phyloP scores from a whole-genome alignment of 2,113 vertebrate species.

The Perognathus longimembris region DNA sequence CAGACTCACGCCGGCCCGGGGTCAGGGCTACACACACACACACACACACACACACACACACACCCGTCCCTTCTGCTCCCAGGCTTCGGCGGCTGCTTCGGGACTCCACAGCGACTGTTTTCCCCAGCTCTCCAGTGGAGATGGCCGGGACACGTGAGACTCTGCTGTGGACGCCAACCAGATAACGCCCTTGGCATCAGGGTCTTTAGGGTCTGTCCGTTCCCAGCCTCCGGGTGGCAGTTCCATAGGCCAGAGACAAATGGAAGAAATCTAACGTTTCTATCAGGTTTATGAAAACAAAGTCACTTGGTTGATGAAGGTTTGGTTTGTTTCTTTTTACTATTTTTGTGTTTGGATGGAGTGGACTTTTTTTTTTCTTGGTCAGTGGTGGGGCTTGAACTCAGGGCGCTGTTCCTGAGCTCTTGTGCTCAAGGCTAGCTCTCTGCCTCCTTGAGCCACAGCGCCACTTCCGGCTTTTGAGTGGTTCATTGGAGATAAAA shows the following conservation, averaged over 20 bases:
- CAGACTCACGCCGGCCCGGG: not conserved
- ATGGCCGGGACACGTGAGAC: not conserved
- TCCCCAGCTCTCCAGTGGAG: not conserved
- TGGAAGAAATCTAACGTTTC: not conserved
- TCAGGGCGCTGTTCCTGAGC: too few species aligned
- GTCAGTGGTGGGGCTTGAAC: too few species aligned
- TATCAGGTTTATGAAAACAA: not conserved
- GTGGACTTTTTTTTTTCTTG: too few species aligned
- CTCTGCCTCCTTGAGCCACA: too few species aligned
- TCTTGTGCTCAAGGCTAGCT: too few species aligned
- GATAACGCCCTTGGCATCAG: not conserved
- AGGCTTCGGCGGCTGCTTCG: not conserved
- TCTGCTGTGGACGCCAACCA: not conserved
- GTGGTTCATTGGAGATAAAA: too few species aligned
- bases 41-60: too few species aligned
- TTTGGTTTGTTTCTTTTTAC: not conserved
- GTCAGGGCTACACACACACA: too few species aligned
- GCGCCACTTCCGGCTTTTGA: too few species aligned
- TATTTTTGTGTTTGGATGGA: not conserved
- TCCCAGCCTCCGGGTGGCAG: too few species aligned
- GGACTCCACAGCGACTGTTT: not conserved
- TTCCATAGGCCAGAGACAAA: not conserved
- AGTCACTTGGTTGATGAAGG: not conserved
- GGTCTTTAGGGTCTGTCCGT: too few species aligned
- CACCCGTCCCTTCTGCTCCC: not conserved